Percentiles rank a stretch among this genome's conserved stretches.
Evolutionary conservation across 2,888 invertebrate genomes (phyloP).

Genomic region (Galerucella nymphaeae): DNA sequence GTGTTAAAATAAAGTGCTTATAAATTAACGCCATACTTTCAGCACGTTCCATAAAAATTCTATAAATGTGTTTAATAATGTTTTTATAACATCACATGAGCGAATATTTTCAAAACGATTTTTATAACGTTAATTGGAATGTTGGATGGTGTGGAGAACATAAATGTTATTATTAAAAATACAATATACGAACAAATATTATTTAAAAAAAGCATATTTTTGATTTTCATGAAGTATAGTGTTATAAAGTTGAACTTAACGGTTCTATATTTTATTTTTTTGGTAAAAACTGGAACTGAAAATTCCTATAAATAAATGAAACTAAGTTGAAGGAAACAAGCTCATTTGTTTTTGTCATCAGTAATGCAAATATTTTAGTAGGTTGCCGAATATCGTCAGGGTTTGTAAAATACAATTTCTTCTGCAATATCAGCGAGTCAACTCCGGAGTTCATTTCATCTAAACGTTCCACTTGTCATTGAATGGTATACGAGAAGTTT

Average conservation of each 20-base stretch:
- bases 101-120: neutral
- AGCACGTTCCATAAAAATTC: slow-evolving; percentile 7
- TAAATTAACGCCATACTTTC: slow-evolving; percentile 18
- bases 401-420: slow-evolving; percentile 33
- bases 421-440: slow-evolving; percentile 29
- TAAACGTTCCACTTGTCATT: slow-evolving; percentile 28
- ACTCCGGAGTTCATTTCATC: slow-evolving; percentile 35
- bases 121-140: slow-evolving; percentile 10
- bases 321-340: slow-evolving; percentile 5
- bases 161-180: too few species aligned
- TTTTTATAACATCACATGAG: slow-evolving; percentile 1
- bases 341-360: slow-evolving; percentile 25
- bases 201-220: too few species aligned
- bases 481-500: slow-evolving; percentile 21
- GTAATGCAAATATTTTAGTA: slow-evolving; percentile 27
- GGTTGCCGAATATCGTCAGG: slow-evolving; percentile 29
- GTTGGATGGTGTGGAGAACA: too few species aligned
- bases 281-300: neutral
- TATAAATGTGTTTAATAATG: neutral
- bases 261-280: too few species aligned
- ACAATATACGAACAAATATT: too few species aligned
- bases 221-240: too few species aligned
- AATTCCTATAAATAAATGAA: slow-evolving; percentile 11
- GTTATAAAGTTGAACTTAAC: too few species aligned
- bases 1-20: slow-evolving; percentile 1